Evolutionary conservation across 2,888 invertebrate species (phyloP).

Genomic region (Steinernema hermaphroditum): DNA sequence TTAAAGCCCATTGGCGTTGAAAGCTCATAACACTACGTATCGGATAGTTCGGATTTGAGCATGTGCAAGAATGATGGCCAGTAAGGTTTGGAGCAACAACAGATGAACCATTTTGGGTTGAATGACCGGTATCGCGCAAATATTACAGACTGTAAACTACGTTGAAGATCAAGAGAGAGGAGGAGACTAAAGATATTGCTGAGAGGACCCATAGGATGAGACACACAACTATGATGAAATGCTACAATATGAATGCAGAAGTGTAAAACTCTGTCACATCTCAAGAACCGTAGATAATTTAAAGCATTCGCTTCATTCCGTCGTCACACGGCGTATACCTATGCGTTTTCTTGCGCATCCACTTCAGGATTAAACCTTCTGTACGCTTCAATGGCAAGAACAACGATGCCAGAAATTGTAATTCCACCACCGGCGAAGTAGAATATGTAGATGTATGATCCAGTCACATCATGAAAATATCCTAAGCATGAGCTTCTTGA

Average conservation of each 20-base stretch:
- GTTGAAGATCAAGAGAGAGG: no score
- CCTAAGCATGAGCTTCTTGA: no score
- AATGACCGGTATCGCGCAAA: no score
- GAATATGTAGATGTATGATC: constrained; percentile 41
- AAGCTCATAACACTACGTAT: not conserved
- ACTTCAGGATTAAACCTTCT: not conserved
- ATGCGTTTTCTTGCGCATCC: not conserved
- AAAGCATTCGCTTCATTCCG: constrained; percentile 11
- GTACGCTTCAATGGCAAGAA: constrained; percentile 32
- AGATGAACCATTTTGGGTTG: no score
- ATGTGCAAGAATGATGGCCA: no score
- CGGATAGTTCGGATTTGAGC: no score
- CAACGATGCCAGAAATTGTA: constrained; percentile 36
- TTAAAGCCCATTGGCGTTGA: not conserved
- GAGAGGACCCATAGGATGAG: not conserved
- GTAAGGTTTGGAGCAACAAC: no score
- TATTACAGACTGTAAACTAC: no score
- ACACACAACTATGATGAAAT: constrained; percentile 7
- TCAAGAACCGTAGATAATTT: not conserved
- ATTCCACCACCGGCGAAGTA: constrained; percentile 40
- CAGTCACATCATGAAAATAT: constrained; percentile 43
- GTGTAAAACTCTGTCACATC: not conserved
- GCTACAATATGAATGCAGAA: not conserved
- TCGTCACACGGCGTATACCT: not conserved
- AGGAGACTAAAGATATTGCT: no score